These are phyloP conservation scores for Myotis planiceps DNA, from an alignment of 2,797 vertebrate genomes.

Conservation along the genomic window DNA sequence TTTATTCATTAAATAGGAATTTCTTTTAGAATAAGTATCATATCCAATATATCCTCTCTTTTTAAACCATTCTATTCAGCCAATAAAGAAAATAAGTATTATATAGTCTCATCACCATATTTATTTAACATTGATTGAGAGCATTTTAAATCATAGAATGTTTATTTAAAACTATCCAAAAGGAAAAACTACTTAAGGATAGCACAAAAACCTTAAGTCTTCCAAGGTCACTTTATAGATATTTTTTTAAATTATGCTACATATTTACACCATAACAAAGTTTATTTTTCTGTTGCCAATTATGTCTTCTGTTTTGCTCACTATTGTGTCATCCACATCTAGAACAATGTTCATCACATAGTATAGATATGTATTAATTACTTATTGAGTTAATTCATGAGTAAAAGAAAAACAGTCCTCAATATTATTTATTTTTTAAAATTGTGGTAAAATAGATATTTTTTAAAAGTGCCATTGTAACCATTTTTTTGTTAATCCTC, in stretches of 20 bases:
- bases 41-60: background rate
- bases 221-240: background rate
- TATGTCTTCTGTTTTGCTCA: background rate
- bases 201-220: background rate
- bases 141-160: background rate
- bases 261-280: background rate
- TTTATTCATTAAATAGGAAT: background rate
- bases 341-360: background rate
- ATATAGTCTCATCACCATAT: background rate
- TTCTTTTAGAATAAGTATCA: background rate
- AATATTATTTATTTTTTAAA: background rate
- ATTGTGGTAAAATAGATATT: background rate
- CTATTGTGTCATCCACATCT: background rate
- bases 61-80: background rate
- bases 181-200: background rate
- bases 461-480: background rate
- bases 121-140: background rate
- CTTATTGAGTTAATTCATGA: background rate
- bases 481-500: background rate
- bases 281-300: background rate
- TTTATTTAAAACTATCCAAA: background rate
- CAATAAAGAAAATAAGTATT: background rate
- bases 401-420: background rate
- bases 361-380: background rate
- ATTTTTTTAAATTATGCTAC: background rate